phyloP scores from a whole-genome alignment of 2,113 vertebrate species.

The Phaethon lepturus region DNA sequence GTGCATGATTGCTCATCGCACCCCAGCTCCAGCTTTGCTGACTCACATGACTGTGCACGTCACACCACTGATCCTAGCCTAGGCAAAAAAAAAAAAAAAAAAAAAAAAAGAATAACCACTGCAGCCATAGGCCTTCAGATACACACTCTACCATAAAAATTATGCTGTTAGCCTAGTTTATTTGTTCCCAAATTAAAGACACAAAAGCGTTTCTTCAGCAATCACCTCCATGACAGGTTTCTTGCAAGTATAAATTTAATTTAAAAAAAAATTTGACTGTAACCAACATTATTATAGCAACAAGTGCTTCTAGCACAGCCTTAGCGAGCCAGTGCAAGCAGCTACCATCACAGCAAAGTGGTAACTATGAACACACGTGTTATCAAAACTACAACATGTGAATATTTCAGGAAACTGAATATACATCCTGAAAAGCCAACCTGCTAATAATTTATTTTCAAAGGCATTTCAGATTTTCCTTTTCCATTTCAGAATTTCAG shows the following conservation, averaged over 20 bases:
- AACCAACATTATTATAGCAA: neutral
- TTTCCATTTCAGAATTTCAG: neutral
- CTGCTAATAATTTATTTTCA: neutral
- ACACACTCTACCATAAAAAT: neutral
- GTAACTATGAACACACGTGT: neutral
- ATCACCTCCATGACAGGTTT: neutral
- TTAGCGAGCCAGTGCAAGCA: neutral
- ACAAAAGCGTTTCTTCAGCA: neutral
- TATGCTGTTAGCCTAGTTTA: neutral
- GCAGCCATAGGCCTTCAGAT: neutral
- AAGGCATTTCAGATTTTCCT: neutral
- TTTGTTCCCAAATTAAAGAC: neutral
- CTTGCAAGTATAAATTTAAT: neutral
- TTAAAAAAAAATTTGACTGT: neutral
- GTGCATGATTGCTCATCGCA: accelerated
- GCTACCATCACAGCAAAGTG: neutral
- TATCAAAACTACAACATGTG: neutral
- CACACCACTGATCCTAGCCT: neutral
- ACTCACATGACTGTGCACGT: no score
- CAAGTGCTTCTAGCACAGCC: neutral
- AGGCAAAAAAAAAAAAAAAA: no score
- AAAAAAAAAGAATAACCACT: neutral
- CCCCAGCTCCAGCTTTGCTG: neutral
- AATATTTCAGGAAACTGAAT: neutral
- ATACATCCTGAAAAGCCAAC: neutral